These are phyloP conservation scores for Meteorus colon DNA, from an alignment of 2,888 invertebrate species.

Conservation along the genomic window DNA sequence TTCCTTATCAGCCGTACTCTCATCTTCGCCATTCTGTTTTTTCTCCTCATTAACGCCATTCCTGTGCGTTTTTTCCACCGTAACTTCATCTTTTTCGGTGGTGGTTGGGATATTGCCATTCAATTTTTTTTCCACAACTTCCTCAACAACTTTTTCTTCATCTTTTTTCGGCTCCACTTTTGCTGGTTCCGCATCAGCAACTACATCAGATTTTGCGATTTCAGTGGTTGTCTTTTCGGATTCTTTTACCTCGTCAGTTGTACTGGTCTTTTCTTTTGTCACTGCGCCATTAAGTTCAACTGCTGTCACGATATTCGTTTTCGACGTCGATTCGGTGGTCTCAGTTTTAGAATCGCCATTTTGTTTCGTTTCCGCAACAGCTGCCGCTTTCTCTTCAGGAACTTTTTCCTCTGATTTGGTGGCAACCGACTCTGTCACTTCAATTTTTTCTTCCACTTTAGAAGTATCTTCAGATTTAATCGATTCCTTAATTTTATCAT, in stretches of 20 bases:
- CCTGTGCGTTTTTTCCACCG: conserved; percentile 64
- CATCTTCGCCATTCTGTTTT: conserved; percentile 61
- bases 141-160: conserved; percentile 36
- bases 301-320: conserved; percentile 46
- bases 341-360: conserved; percentile 53
- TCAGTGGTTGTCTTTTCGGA: conserved; percentile 44
- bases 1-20: conserved; percentile 58
- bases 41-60: conserved; percentile 63
- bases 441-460: conserved; percentile 52
- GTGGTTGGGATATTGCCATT: conserved; percentile 26
- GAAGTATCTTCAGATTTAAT: conserved; percentile 45
- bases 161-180: conserved; percentile 41
- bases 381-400: conserved; percentile 45
- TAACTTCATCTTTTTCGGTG: conserved; percentile 46
- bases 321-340: conserved; percentile 46
- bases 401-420: conserved; percentile 53
- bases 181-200: conserved; percentile 22
- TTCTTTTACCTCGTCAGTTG: conserved; percentile 36
- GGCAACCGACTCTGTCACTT: conserved; percentile 34
- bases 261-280: conserved; percentile 46
- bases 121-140: conserved; percentile 43
- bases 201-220: conserved; percentile 37
- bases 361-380: conserved; percentile 50
- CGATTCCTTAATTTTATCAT: conserved; percentile 46
- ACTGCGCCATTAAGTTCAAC: conserved; percentile 48